These are phyloP conservation scores for Pteropus rufus DNA, from an alignment of 2,797 vertebrate genomes.

Conservation along the genomic window DNA sequence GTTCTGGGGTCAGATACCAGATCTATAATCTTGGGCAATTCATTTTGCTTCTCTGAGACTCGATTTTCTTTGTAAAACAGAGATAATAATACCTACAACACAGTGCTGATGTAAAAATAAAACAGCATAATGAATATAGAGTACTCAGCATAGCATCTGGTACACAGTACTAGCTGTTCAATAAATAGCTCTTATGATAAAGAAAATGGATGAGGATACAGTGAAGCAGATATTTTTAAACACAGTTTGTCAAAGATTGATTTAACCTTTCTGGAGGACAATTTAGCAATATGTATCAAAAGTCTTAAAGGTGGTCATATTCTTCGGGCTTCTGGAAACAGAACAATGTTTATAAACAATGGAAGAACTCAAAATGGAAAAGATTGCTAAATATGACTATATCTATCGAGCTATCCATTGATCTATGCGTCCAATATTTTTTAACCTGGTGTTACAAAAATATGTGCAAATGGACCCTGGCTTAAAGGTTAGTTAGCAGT, in stretches of 20 bases:
- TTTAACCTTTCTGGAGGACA: conserved; percentile 11
- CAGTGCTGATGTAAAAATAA: conserved; percentile 9
- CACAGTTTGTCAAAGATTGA: conserved; percentile 25
- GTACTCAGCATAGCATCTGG: not conserved
- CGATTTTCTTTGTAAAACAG: conserved; percentile 40
- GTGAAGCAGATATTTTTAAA: conserved; percentile 27
- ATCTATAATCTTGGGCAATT: not conserved
- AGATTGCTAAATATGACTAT: conserved; percentile 7
- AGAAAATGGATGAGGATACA: conserved; percentile 17
- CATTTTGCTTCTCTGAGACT: conserved; percentile 29
- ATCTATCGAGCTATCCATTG: not conserved
- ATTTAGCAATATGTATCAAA: conserved; percentile 14
- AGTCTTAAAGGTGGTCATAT: conserved; percentile 27
- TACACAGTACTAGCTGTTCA: not conserved
- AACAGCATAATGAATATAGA: not conserved
- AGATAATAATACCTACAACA: not conserved
- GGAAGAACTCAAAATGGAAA: conserved; percentile 41
- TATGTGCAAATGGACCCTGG: not conserved
- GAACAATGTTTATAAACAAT: conserved; percentile 31
- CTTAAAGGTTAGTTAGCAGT: conserved; percentile 30
- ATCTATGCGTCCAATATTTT: not conserved
- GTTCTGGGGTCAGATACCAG: not conserved
- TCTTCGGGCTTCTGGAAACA: conserved; percentile 32
- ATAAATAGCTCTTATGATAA: conserved; percentile 22
- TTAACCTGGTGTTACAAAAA: conserved; percentile 35